Base-by-base conservation (phyloP, 1,140 invertebrate genomes). In the Microvelia longipes region DNA sequence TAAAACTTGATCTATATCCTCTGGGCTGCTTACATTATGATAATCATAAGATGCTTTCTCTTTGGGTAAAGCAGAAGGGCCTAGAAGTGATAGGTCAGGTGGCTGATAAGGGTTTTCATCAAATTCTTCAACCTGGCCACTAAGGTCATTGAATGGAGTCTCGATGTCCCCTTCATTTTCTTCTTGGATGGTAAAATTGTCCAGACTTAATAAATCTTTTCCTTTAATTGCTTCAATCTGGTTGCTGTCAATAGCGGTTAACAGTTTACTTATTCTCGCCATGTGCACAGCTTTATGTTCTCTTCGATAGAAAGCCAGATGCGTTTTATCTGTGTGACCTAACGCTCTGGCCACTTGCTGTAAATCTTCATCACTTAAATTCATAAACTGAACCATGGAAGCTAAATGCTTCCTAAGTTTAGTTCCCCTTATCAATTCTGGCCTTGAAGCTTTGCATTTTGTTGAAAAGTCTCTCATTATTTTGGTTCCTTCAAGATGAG, bases 391-490 rank as follows among this genome's bases (percentile, higher is more conserved):
- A 2, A 35, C 67, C n/a, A 28, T 35, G 2, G 35, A 24, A 13
- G 67, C 67, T 19, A 35, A 28, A 11, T 68, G 67, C 27, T 29
- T 50, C 26, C 67, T 28, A 13, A 68, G 67, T 11, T 35, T 30
- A n/a, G 67, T 68, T 1, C 67, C 67, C 11, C 67, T 28, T 29
- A 68, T 15, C 11, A 68, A 25, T 35, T 35, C 25, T 14, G 67
- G 67, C 19, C 2, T 25, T 19, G 2, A n/a, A 2, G 67, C 67
- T n/a, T 24, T 29, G 19, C 67, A 68, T 50, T 68, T 68, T 2
- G 14, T 24, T 2, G 67, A 28, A 28, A 50, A 68, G 25, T 30
- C 30, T 24, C 67, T 30, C 67, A 68, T 68, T 68, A 68, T 30
- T 13, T 60, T n/a, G 19, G 35, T 50, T 50, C 35, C 35, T 19